Conservation (phyloP, 2,113 vertebrate genomes). For the Entomyzon cyanotis region DNA sequence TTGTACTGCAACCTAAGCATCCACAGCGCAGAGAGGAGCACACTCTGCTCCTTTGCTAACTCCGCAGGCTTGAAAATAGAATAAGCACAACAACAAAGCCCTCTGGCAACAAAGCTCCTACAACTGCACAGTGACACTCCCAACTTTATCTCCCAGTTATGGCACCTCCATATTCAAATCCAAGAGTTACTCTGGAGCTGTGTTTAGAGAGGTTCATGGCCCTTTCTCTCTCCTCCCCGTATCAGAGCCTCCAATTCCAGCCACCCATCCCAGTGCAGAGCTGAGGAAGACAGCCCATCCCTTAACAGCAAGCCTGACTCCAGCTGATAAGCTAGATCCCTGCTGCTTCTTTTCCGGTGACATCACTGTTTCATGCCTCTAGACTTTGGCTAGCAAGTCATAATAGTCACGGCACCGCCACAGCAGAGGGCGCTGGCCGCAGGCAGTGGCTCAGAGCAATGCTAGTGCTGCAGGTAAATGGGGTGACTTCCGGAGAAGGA, state of each 20-base stretch:
- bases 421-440: not conserved
- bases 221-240: rapidly evolving
- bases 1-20: not conserved
- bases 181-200: not conserved
- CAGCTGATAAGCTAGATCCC: not conserved
- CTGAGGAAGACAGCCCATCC: not conserved
- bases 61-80: not conserved
- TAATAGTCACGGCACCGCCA: not conserved
- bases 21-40: not conserved
- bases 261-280: not conserved
- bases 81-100: not conserved
- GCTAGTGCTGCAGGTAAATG: constrained; percentile 19
- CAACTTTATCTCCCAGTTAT: not conserved
- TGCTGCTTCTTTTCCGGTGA: constrained; percentile 30
- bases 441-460: not conserved
- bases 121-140: not conserved
- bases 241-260: not conserved
- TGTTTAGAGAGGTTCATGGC: not conserved
- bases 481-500: not conserved
- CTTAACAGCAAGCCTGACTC: not conserved
- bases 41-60: not conserved
- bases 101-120: not conserved
- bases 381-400: not conserved
- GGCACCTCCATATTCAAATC: not conserved
- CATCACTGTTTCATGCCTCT: constrained; percentile 13